Base-by-base conservation (phyloP, 2,113 vertebrate species). In the Mormyrus iriodes region DNA sequence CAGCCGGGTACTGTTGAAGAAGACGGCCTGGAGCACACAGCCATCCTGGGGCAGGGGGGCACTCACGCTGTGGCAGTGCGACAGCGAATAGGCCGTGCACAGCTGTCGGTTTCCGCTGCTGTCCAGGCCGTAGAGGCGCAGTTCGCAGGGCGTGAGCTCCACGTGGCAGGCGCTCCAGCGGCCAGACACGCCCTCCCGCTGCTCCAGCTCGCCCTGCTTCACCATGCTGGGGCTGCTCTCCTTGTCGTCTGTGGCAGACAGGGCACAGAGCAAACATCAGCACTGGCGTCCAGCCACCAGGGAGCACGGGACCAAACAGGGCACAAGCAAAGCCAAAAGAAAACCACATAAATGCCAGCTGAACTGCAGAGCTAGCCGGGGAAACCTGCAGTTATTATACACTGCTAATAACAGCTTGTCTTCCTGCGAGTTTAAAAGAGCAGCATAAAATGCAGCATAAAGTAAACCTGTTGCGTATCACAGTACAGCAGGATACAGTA, bases 181-280 rank as follows among this genome's bases (percentile, higher is more conserved):
- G 90, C 95, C 97, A 92, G 96, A 96, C 1, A 95, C 93, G 61
- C 96, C 96, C 92, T 97, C 97, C 35, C 97, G 95, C 89, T 97
- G 95, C 93, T 99, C 98, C 94, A 99, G 92, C 91, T 95, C 96
- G 15, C 97, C 97, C 92, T 98, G 98, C 95, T 98, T 99, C 94
- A 98, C 95, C 91, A 97, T 96, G 90, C 95, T 97, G 89, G 96
- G 94, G 87, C 97, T 97, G 52, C 95, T 91, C 85, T 94, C 93
- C 93, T 97, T 97, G 91, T 96, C 95, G 83, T 95, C 98, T 99
- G 92, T 19, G 94, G 92, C 91, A 91, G 27, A 91, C 90, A 91
- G 17, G 89, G 21, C 35, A 83, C 88, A 89, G 42, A 48, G 39
- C 58, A 88, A 35, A 46, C 1, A 13, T 61, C 7, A 44, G 83